Percentiles rank a stretch among this genome's conserved stretches.
Evolutionary conservation across 2,113 vertebrate species (phyloP).

Genomic region (Drymodes brunneopygia): DNA sequence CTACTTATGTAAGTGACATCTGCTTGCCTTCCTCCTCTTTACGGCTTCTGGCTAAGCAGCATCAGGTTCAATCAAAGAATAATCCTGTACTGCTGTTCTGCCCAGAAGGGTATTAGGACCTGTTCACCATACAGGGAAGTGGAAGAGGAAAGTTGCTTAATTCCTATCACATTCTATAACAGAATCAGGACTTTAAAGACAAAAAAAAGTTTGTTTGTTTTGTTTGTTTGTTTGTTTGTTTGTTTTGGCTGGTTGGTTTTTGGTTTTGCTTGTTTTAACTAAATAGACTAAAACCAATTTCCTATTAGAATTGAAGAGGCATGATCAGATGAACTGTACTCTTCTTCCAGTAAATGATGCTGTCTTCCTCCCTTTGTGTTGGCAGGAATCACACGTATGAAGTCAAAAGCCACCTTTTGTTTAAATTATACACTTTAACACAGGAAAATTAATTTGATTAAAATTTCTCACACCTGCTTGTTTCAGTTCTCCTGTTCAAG

Average conservation of each 20-base stretch:
- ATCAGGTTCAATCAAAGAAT: constrained; percentile 10
- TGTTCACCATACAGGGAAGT: background rate
- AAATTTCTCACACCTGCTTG: background rate
- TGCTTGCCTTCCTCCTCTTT: background rate
- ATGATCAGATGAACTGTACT: background rate
- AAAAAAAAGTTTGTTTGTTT: background rate
- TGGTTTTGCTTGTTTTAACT: background rate
- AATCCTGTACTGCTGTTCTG: background rate
- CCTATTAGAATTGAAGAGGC: background rate
- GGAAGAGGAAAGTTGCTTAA: background rate
- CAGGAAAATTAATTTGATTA: background rate
- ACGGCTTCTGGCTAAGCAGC: background rate
- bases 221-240: background rate
- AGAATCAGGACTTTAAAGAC: background rate
- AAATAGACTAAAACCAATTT: background rate
- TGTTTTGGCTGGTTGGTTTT: background rate
- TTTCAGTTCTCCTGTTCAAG: background rate
- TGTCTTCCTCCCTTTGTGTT: background rate
- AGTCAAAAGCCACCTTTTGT: background rate
- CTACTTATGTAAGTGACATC: constrained; percentile 9
- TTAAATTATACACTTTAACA: background rate
- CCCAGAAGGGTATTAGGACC: background rate
- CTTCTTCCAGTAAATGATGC: background rate
- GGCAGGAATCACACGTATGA: background rate
- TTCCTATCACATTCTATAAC: background rate